phyloP scores from a whole-genome alignment of 2,888 invertebrate species.

The Cinara cedri region DNA sequence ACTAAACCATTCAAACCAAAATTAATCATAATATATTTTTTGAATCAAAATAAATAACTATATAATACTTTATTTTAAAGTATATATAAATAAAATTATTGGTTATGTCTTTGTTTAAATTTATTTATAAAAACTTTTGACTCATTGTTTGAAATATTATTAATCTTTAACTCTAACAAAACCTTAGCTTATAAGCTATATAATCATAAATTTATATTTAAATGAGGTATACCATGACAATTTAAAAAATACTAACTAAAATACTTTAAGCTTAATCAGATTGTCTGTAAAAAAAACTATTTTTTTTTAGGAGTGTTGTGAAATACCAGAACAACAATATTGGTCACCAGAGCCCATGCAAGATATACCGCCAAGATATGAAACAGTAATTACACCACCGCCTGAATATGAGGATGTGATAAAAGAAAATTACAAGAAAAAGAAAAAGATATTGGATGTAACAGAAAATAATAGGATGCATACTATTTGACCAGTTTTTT shows the following conservation, averaged over 20 bases:
- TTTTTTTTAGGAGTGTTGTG: conserved; percentile 41
- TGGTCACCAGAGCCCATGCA: conserved; percentile 19
- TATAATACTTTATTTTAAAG: no score
- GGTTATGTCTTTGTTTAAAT: no score
- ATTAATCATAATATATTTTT: no score
- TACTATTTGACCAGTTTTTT: conserved; percentile 42
- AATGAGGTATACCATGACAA: no score
- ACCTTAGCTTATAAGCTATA: no score
- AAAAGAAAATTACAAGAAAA: conserved; percentile 54
- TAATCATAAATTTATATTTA: no score
- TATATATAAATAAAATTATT: no score
- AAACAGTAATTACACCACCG: conserved; percentile 58
- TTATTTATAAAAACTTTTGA: no score
- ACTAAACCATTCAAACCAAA: background rate
- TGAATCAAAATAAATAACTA: no score
- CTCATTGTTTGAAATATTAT: no score
- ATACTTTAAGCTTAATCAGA: background rate
- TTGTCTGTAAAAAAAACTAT: background rate
- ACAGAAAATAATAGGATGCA: conserved; percentile 40
- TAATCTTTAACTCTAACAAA: no score
- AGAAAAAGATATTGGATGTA: conserved; percentile 43
- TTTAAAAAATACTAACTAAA: no score
- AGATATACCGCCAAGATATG: conserved; percentile 57
- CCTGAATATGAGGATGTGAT: conserved; percentile 58
- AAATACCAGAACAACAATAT: conserved; percentile 36